Evolutionary conservation across 2,888 invertebrate genomes (phyloP), one percentile per base, ranked within the genome.

Genomic region (Lithosia quadra): DNA sequence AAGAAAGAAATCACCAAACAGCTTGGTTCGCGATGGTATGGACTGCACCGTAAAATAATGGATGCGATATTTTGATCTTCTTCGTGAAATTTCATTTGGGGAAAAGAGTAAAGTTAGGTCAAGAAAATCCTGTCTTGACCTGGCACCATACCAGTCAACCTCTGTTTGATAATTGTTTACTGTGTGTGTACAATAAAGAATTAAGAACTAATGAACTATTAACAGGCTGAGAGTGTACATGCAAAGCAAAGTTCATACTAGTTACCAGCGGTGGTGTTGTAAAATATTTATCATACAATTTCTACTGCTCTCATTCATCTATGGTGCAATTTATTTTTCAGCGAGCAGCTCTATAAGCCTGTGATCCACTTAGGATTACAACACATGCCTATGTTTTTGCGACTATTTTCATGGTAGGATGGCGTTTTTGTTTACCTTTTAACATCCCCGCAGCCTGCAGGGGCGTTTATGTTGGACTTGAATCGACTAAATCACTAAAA

Each of bases 211-310:
- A n/a, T n/a, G n/a, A n/a, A n/a, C n/a, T n/a, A n/a, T n/a, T n/a
- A n/a, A n/a, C n/a, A n/a, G n/a, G n/a, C n/a, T 70, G 65, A 71
- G 70, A 74, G 69, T 64, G 69, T 71, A 76, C 79, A 79, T 75
- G 74, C 69, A 67, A 67, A 68, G 66, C 65, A 67, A 62, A 56
- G 70, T 68, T 71, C 63, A 73, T 75, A 78, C 80, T n/a, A n/a
- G n/a, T n/a, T 76, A 83, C 84, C 78, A 81, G 76, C 75, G 80
- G 77, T 71, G 77, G 76, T 81, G 76, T 79, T 83, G n/a, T 90
- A 79, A 88, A 90, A 88, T 89, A 90, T 90, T 88, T 87, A 90
- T 84, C 84, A 84, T 84, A 84, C 88, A 88, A 89, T 89, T 85
- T 88, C 86, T 86, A 75, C 73, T 77, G 82, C 86, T 80, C 86